phyloP scores from a whole-genome alignment of 2,888 invertebrate species.

The Drosophila helvetica region DNA sequence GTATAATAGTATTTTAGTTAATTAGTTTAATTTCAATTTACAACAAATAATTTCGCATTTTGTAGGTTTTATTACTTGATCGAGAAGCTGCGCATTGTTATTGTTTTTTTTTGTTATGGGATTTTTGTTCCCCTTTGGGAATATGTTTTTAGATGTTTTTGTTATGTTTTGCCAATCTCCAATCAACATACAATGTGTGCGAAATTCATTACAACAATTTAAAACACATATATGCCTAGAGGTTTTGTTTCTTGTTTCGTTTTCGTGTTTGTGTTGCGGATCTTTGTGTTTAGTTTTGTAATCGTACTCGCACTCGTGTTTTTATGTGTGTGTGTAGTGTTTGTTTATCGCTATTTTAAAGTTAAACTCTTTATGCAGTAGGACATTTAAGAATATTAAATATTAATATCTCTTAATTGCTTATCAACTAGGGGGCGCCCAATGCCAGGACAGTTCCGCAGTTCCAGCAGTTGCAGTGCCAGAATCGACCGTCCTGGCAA shows the following conservation, averaged over 20 bases:
- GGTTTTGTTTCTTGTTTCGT: conserved; percentile 31
- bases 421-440: conserved; percentile 30
- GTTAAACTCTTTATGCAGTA: conserved; percentile 69
- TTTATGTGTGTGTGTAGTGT: conserved; percentile 5
- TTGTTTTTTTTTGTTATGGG: conserved; percentile 10
- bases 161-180: conserved; percentile 36
- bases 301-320: conserved; percentile 24
- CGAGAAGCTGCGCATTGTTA: conserved; percentile 43
- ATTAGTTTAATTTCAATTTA: conserved; percentile 62
- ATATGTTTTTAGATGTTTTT: conserved; percentile 2
- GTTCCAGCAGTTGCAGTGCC: background rate
- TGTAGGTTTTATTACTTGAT: conserved; percentile 27
- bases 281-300: conserved; percentile 26
- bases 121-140: background rate
- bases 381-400: conserved; percentile 74
- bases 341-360: conserved; percentile 34
- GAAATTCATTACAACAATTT: conserved; percentile 69
- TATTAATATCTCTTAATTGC: conserved; percentile 73
- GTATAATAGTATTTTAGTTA: conserved; percentile 37
- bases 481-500: conserved; percentile 14
- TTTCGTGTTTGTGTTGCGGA: conserved; percentile 28
- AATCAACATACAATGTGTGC: conserved; percentile 53
- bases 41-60: conserved; percentile 67
- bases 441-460: conserved; percentile 17
- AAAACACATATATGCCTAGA: conserved; percentile 43